Percentiles rank a stretch among this genome's conserved stretches.
phyloP scores from a whole-genome alignment of 2,888 invertebrate genomes.

The Lithophane leautieri region DNA sequence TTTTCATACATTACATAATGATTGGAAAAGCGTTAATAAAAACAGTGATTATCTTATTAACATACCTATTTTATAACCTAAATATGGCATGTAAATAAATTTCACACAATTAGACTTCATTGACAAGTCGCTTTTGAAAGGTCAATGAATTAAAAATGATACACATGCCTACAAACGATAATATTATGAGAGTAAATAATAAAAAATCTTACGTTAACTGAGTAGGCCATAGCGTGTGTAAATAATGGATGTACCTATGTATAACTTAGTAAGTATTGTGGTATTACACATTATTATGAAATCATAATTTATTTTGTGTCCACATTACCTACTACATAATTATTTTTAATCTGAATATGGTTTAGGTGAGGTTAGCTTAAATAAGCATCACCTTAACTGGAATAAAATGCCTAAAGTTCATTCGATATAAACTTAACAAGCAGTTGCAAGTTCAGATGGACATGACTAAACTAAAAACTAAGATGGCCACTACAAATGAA shows the following conservation, averaged over 20 bases:
- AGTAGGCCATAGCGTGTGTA: constrained; percentile 17
- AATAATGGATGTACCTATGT: neutral
- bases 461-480: neutral
- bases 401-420: neutral
- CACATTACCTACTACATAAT: neutral
- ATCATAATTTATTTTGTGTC: constrained; percentile 4
- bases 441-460: neutral
- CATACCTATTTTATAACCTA: neutral
- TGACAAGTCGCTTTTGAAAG: constrained; percentile 52
- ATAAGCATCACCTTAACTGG: neutral
- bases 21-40: neutral
- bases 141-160: constrained; percentile 65
- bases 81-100: constrained; percentile 27
- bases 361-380: neutral
- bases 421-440: neutral
- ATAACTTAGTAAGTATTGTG: neutral
- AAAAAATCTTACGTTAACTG: constrained; percentile 39
- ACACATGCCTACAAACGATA: constrained; percentile 48
- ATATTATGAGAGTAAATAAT: constrained; percentile 51
- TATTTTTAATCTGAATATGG: constrained; percentile 3
- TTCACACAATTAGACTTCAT: constrained; percentile 40
- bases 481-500: constrained; percentile 1
- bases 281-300: constrained; percentile 12
- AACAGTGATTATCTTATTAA: constrained; percentile 1
- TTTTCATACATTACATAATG: neutral